phyloP scores from a whole-genome alignment of 1,140 invertebrate species.

The Amyelois transitella region DNA sequence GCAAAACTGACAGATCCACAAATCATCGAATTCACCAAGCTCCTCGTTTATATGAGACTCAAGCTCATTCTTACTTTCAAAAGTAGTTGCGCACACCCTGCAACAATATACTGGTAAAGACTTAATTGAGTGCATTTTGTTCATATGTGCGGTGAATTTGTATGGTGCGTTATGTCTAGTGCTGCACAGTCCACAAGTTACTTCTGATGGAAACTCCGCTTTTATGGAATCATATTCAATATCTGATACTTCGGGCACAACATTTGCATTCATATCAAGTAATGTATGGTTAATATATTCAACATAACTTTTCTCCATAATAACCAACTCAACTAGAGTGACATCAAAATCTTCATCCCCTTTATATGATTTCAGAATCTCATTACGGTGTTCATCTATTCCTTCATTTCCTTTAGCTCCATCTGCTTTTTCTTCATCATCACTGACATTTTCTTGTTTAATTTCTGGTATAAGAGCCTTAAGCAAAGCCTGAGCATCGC shows the following conservation, averaged over 20 bases:
- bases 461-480: slow-evolving; percentile 42
- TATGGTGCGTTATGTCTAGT: slow-evolving; percentile 28
- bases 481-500: slow-evolving; percentile 5
- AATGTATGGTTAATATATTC: slow-evolving; percentile 47
- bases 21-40: slow-evolving; percentile 54
- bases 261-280: slow-evolving; percentile 40
- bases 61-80: slow-evolving; percentile 52
- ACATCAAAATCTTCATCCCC: slow-evolving; percentile 68
- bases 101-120: slow-evolving; percentile 50
- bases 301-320: slow-evolving; percentile 53
- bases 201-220: slow-evolving; percentile 25
- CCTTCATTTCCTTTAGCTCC: slow-evolving; percentile 19
- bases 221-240: slow-evolving; percentile 41
- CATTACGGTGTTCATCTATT: slow-evolving; percentile 28
- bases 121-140: slow-evolving; percentile 59
- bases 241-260: slow-evolving; percentile 39
- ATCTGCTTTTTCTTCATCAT: slow-evolving; percentile 18
- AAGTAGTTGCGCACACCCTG: slow-evolving; percentile 57
- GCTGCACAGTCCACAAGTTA: slow-evolving; percentile 51
- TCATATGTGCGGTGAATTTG: slow-evolving; percentile 46
- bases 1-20: slow-evolving; percentile 72
- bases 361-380: slow-evolving; percentile 36
- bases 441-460: slow-evolving; percentile 48
- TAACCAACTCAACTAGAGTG: slow-evolving; percentile 53
- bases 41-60: slow-evolving; percentile 47